Evolutionary conservation across 2,113 vertebrate species (phyloP).

Genomic region (Alouatta palliata): DNA sequence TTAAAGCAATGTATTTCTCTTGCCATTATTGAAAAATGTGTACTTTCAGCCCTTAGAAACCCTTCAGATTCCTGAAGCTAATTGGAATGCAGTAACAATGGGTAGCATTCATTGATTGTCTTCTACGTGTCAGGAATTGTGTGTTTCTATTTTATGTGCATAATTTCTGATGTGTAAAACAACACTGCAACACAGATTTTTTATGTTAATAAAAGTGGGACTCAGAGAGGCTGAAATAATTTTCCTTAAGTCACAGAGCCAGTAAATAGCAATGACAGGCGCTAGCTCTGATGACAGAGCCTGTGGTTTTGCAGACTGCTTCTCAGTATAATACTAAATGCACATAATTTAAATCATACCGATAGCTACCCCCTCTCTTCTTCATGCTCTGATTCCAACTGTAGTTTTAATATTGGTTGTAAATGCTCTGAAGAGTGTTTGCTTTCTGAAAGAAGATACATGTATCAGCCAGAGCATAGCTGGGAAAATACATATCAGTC

Average conservation of each 20-base stretch:
- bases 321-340: not conserved
- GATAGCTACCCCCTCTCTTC: not conserved
- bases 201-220: not conserved
- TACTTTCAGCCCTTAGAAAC: conserved; percentile 52
- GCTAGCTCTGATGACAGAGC: not conserved
- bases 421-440: not conserved
- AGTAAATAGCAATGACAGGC: not conserved
- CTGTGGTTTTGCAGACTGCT: accelerated
- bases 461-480: not conserved
- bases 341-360: not conserved
- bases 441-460: not conserved
- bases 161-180: not conserved
- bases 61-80: conserved; percentile 55
- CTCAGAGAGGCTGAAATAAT: not conserved
- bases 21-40: conserved; percentile 9
- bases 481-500: not conserved
- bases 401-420: not conserved
- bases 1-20: conserved; percentile 10
- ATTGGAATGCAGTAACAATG: conserved; percentile 31
- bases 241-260: not conserved
- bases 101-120: not conserved
- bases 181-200: accelerated
- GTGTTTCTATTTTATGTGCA: not conserved
- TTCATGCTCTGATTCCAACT: not conserved
- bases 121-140: not conserved